These are phyloP conservation scores for Cantharis lateralis DNA, from an alignment of 2,888 invertebrate species.

Conservation along the genomic window DNA sequence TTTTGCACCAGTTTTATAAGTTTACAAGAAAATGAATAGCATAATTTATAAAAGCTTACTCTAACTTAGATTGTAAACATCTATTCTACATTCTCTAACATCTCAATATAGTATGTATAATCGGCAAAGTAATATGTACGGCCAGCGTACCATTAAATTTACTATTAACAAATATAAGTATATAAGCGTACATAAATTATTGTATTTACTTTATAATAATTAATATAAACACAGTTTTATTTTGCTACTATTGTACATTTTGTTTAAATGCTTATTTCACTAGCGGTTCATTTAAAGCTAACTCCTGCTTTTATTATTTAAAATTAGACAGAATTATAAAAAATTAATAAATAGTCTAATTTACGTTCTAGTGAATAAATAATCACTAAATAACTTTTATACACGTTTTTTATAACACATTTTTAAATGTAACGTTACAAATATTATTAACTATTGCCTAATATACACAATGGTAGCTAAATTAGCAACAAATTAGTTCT, in stretches of 20 bases:
- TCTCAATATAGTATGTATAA: neutral
- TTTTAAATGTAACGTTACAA: neutral
- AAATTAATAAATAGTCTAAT: neutral
- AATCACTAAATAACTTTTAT: neutral
- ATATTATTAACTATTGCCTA: neutral
- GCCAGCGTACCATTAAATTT: neutral
- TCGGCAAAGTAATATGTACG: neutral
- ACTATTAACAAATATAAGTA: neutral
- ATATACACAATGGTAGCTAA: constrained; percentile 1
- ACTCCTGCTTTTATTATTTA: neutral
- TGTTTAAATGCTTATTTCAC: neutral
- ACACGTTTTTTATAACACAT: neutral
- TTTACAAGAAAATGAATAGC: neutral
- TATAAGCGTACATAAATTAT: neutral
- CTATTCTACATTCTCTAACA: neutral
- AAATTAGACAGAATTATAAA: neutral
- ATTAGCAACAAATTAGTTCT: constrained; percentile 4
- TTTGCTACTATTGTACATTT: neutral
- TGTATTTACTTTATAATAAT: neutral
- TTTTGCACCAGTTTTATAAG: neutral
- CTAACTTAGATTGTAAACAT: neutral
- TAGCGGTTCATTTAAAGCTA: neutral
- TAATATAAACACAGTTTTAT: neutral
- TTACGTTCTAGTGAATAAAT: neutral
- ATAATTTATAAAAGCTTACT: neutral